Conservation (phyloP, 64 coral and sea anemone genomes). For the Pocillopora damicornis region DNA sequence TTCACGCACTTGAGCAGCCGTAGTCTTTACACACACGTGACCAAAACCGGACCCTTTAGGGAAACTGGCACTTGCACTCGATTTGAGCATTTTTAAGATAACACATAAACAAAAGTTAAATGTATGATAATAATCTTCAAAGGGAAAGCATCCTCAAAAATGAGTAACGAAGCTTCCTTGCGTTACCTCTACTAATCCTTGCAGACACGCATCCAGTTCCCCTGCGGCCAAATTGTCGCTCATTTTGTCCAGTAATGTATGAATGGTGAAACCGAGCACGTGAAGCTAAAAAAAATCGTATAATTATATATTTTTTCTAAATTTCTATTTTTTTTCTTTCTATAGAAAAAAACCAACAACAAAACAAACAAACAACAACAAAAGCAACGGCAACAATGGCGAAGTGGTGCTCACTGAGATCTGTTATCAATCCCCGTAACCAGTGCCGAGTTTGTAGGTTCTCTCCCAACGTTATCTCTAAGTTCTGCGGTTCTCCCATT, state of each 20-base stretch:
- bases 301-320: not conserved
- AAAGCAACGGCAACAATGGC: not conserved
- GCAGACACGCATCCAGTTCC: slow-evolving; percentile 63
- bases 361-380: not conserved
- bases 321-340: no score
- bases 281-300: slow-evolving; percentile 69
- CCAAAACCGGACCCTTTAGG: no score
- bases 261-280: slow-evolving; percentile 76
- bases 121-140: not conserved
- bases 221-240: slow-evolving; percentile 41
- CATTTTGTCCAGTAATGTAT: slow-evolving; percentile 69
- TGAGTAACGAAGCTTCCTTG: not conserved
- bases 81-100: not conserved
- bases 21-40: no score
- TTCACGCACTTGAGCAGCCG: no score
- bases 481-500: no score
- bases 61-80: no score
- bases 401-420: no score
- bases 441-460: no score
- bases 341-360: not conserved
- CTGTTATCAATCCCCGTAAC: no score
- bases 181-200: slow-evolving; percentile 68
- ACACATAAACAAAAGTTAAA: not conserved
- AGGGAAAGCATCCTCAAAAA: not conserved
- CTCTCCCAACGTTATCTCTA: no score